phyloP scores from a whole-genome alignment of 2,888 invertebrate genomes.

The Drosophila sordidula region DNA sequence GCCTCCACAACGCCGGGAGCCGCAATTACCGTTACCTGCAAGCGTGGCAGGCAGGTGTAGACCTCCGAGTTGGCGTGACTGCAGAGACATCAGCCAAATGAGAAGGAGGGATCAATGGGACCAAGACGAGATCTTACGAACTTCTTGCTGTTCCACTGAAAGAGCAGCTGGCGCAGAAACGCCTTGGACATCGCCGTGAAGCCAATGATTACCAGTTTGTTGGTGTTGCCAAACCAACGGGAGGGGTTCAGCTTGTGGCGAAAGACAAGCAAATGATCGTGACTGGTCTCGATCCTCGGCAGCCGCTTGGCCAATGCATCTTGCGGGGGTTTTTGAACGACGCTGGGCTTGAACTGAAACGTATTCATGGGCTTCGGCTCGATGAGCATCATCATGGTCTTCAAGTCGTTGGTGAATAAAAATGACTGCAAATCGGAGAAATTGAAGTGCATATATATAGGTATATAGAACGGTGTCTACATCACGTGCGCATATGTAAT shows the following conservation, averaged over 20 bases:
- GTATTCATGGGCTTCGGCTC: conserved; percentile 62
- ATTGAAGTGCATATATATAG: not conserved
- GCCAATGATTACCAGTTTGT: conserved; percentile 73
- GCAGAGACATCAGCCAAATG: not conserved
- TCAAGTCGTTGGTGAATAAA: conserved; percentile 66
- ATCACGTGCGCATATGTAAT: conserved; percentile 45
- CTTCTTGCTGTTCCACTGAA: conserved; percentile 74
- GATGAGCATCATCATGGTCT: conserved; percentile 71
- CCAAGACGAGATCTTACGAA: conserved; percentile 39
- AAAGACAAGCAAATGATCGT: conserved; percentile 59
- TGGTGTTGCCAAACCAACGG: conserved; percentile 57
- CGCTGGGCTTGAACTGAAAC: not conserved
- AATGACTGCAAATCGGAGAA: conserved; percentile 19
- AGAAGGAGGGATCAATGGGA: too few species aligned
- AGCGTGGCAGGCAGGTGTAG: conserved; percentile 65
- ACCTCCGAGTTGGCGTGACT: conserved; percentile 57
- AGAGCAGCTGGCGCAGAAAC: conserved; percentile 74
- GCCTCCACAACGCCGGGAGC: conserved; percentile 74
- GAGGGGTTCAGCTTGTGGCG: conserved; percentile 60
- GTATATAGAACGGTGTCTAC: conserved; percentile 27
- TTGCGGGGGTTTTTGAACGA: too few species aligned
- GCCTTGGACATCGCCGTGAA: conserved; percentile 73
- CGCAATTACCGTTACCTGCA: conserved; percentile 70
- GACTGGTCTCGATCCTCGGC: conserved; percentile 31
- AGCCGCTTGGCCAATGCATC: not conserved